Conservation (phyloP, 1,140 invertebrate genomes). For the Papilio machaon region DNA sequence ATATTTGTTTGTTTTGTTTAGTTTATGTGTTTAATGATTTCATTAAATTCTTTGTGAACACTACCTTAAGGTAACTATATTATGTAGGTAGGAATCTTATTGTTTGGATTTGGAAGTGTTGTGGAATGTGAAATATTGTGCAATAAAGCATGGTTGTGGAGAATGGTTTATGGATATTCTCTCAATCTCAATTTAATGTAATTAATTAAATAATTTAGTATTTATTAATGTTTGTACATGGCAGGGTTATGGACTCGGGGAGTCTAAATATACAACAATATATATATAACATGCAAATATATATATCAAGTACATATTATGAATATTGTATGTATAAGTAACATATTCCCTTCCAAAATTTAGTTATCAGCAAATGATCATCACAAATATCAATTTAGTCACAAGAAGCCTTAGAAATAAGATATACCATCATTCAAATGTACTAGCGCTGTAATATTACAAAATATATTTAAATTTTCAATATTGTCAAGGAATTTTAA, state of each 20-base stretch:
- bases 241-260: not conserved
- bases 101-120: conserved; percentile 1
- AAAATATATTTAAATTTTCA: not conserved
- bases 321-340: not conserved
- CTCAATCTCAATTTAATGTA: not conserved
- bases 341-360: not conserved
- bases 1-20: conserved; percentile 4
- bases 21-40: not conserved
- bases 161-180: not conserved
- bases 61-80: conserved; percentile 6
- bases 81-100: not conserved
- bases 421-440: not conserved
- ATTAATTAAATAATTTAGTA: not conserved
- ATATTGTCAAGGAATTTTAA: not conserved
- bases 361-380: not conserved
- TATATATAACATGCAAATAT: not conserved
- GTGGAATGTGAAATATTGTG: conserved; percentile 10
- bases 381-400: not conserved
- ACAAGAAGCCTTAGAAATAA: not conserved
- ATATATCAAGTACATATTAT: not conserved
- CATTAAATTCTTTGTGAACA: not conserved
- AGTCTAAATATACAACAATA: not conserved
- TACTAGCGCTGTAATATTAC: not conserved
- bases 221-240: conserved; percentile 1
- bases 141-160: conserved; percentile 3